phyloP scores from a whole-genome alignment of 2,888 invertebrate genomes.

The Ophion ventricosus region DNA sequence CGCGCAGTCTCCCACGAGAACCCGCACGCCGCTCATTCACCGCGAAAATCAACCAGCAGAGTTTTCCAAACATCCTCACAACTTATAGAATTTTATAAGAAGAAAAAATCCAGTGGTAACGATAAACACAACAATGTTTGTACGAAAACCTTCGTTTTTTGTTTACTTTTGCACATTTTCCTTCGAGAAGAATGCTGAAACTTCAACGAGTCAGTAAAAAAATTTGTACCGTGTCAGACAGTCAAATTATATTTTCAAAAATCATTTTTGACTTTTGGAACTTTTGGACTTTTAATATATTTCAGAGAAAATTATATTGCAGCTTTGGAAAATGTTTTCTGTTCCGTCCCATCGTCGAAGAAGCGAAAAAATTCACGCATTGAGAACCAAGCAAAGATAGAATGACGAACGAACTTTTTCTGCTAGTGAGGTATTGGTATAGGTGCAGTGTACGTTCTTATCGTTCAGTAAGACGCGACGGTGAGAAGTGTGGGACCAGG shows the following conservation, averaged over 20 bases:
- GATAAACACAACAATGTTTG: not conserved
- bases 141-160: not conserved
- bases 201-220: too few relatives aligned
- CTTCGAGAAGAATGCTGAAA: not conserved
- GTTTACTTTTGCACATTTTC: not conserved
- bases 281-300: too few relatives aligned
- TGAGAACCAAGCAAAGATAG: too few relatives aligned
- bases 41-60: conserved; percentile 5
- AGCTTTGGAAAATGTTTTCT: too few relatives aligned
- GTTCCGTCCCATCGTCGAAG: not conserved
- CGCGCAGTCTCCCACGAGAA: conserved; percentile 44
- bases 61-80: conserved; percentile 36
- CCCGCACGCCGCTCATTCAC: conserved; percentile 24
- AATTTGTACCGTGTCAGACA: too few relatives aligned
- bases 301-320: too few relatives aligned
- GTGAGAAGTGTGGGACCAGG: not conserved
- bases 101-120: not conserved
- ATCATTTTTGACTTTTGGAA: too few relatives aligned
- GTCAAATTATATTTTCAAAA: too few relatives aligned
- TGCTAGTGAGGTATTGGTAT: not conserved
- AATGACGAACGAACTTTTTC: too few relatives aligned
- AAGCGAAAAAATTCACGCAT: not conserved
- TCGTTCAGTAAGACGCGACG: conserved; percentile 1
- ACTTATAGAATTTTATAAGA: conserved; percentile 41
- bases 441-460: not conserved